Percentiles rank a stretch among this genome's conserved stretches.
Conservation (phyloP, 1,140 invertebrate genomes). For the Drosophila orena region DNA sequence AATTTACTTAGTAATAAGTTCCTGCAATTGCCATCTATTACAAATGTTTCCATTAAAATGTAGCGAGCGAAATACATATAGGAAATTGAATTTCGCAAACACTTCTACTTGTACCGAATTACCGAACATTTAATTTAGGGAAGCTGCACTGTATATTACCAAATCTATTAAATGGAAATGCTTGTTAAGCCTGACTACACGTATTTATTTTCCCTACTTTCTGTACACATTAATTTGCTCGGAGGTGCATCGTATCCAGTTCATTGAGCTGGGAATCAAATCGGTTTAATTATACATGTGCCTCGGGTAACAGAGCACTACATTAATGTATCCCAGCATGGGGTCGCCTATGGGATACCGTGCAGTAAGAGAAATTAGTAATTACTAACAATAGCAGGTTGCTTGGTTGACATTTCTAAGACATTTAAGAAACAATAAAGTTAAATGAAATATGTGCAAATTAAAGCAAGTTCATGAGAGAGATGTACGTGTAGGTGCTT, state of each 20-base stretch:
- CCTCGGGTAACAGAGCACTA: constrained; percentile 39
- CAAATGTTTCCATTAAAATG: too few species aligned
- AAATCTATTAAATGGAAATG: neutral
- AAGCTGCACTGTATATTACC: neutral
- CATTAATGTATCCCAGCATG: neutral
- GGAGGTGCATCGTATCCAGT: constrained; percentile 16
- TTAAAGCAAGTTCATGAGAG: too few species aligned
- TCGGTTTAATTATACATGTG: constrained; percentile 43
- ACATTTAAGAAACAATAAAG: too few species aligned
- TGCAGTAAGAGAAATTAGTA: neutral
- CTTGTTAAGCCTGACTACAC: neutral
- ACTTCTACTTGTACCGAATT: too few species aligned
- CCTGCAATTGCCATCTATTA: too few species aligned
- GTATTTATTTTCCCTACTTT: neutral
- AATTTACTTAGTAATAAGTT: too few species aligned
- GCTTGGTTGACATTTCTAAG: too few species aligned
- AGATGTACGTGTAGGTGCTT: neutral
- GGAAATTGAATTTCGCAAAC: too few species aligned
- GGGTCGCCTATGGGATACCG: neutral
- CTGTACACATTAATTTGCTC: neutral
- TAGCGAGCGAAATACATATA: too few species aligned
- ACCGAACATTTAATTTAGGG: neutral
- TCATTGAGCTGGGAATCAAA: constrained; percentile 35
- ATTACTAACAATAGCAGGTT: too few species aligned
- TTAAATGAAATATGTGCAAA: too few species aligned